Evolutionary conservation across 2,888 invertebrate genomes (phyloP), one percentile per base, ranked within the genome.

Genomic region (Automeris io): DNA sequence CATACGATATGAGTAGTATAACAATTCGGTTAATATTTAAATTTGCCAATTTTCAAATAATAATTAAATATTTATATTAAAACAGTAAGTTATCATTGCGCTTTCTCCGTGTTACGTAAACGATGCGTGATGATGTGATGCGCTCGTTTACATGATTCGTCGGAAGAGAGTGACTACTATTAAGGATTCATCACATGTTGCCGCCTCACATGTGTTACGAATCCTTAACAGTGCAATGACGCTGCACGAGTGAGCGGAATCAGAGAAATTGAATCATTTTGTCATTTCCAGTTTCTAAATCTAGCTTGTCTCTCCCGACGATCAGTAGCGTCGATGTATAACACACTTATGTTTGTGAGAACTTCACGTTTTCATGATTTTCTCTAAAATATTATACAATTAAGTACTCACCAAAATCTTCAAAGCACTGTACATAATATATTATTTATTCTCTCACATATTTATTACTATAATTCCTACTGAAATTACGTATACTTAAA

Each of bases 81-180:
- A 51, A 62, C 61, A 68, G 64, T 61, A 65, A 58, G 57, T 61
- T 61, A 69, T 70, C 62, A 67, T 73, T 73, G 70, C 69, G 66
- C 83, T 85, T 83, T 85, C 82, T 64, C 71, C 61, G 31, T 22
- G 50, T 80, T 73, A 79, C 65, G 74, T 60, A 81, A 82, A 51
- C 42, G 46, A 48, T 61, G 69, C 64, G 69, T 66, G 75, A 67
- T 65, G 68, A 63, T 70, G 69, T 60, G 69, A 66, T 61, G 64
- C 56, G 60, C 63, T 70, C 68, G 72, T 72, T 76, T 70, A 69
- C 71, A 64, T 65, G 69, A 70, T 58, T 51, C 54, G 57, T 61
- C 62, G 60, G 61, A 68, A 70, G 70, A 69, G 57, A 57, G 59
- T 51, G 52, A 60, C 49, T 45, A 48, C 59, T 58, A 65, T 76